Conservation (phyloP, 1,140 invertebrate genomes). For the Lordiphosa clarofinis region DNA sequence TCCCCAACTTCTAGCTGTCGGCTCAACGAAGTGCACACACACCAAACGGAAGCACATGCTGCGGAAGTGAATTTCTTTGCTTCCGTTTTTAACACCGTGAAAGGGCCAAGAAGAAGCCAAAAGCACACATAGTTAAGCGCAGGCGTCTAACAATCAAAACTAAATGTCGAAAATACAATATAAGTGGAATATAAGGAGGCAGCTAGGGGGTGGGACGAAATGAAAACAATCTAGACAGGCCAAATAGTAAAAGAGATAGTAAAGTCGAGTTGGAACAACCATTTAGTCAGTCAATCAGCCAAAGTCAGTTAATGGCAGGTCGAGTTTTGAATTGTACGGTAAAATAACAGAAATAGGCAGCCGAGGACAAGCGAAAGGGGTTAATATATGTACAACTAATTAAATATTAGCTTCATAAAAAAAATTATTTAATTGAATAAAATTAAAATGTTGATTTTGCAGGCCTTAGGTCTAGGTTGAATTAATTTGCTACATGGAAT, state of each 20-base stretch:
- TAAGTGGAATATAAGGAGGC: not conserved
- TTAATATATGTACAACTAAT: no score
- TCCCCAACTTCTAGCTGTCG: constrained; percentile 9
- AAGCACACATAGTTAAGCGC: constrained; percentile 20
- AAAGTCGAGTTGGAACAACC: constrained; percentile 8
- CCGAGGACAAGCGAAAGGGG: no score
- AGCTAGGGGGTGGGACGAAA: not conserved
- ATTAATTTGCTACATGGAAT: no score
- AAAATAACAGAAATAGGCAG: no score
- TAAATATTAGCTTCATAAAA: no score
- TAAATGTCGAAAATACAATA: constrained; percentile 48
- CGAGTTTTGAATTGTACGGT: no score
- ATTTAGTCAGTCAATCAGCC: constrained; percentile 10
- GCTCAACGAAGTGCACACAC: constrained; percentile 46
- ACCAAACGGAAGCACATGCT: constrained; percentile 55
- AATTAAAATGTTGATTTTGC: no score
- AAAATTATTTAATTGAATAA: no score
- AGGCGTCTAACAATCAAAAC: constrained; percentile 49
- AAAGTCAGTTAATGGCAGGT: constrained; percentile 30
- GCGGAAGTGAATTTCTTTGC: constrained; percentile 56
- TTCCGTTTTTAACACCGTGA: constrained; percentile 46
- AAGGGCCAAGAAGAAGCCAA: not conserved
- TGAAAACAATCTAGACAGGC: constrained; percentile 4
- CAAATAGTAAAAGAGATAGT: constrained; percentile 17
- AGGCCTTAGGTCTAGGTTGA: no score